Evolutionary conservation across 2,113 vertebrate genomes (phyloP).

Genomic region (Tenrec ecaudatus): DNA sequence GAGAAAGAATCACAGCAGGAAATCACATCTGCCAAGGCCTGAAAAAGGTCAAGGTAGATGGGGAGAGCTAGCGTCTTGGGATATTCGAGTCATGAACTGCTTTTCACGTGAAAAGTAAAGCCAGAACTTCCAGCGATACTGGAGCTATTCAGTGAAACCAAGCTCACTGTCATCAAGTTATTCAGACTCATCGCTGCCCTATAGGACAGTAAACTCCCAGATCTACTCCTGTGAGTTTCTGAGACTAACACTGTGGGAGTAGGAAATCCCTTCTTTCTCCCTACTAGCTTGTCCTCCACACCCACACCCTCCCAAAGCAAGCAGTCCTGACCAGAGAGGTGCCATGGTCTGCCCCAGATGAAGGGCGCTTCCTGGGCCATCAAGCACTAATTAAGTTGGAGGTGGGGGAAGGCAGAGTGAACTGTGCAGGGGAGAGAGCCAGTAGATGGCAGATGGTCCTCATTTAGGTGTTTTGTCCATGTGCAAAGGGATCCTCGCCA

Average conservation of each 20-base stretch:
- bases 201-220: too few species aligned
- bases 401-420: background rate
- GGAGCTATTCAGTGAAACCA: background rate
- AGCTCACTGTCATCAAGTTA: background rate
- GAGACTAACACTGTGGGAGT: too few species aligned
- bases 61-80: background rate
- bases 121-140: conserved; percentile 16
- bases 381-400: conserved; percentile 35
- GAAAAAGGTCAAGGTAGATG: background rate
- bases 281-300: too few species aligned
- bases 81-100: background rate
- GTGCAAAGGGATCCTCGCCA: conserved; percentile 5
- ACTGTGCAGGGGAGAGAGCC: background rate
- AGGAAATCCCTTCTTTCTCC: too few species aligned
- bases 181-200: too few species aligned
- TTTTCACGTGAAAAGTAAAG: background rate
- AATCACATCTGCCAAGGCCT: background rate
- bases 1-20: background rate
- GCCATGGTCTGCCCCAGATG: conserved; percentile 1
- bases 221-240: too few species aligned
- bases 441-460: conserved; percentile 30
- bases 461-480: conserved; percentile 9
- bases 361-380: conserved; percentile 11
- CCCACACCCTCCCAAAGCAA: background rate
- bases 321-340: background rate